Conservation (phyloP, 2,797 vertebrate genomes). For the Austrolebias charrua region DNA sequence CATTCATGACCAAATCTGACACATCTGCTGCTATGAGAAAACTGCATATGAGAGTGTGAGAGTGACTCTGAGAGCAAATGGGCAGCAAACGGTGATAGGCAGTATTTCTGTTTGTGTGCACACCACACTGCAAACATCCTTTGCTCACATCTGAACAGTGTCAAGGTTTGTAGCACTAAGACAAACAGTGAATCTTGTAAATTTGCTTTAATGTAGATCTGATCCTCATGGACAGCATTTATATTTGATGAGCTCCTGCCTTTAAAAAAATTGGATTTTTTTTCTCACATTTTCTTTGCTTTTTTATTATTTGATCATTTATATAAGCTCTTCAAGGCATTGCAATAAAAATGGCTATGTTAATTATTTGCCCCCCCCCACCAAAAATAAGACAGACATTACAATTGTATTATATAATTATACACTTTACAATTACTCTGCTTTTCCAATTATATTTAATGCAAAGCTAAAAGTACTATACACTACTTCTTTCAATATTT, state of each 20-base stretch:
- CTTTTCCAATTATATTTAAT: background rate
- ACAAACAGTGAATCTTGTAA: background rate
- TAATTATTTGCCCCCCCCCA: background rate
- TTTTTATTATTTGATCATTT: conserved; percentile 9
- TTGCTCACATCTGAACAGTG: background rate
- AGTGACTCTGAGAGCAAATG: background rate
- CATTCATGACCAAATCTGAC: conserved; percentile 16
- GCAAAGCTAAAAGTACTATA: background rate
- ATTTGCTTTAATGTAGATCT: background rate
- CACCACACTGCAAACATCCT: background rate
- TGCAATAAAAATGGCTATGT: background rate
- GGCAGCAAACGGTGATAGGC: background rate
- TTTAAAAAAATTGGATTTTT: background rate
- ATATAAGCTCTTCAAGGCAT: conserved; percentile 1
- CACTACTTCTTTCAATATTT: background rate
- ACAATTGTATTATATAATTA: background rate
- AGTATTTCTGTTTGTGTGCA: conserved; percentile 6
- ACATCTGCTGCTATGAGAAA: conserved; percentile 5
- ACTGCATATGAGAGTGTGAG: conserved; percentile 1
- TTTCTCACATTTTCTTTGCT: background rate
- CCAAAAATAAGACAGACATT: conserved; percentile 7
- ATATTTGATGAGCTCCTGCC: background rate
- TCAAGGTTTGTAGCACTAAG: background rate
- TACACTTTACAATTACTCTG: background rate
- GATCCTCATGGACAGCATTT: conserved; percentile 3